phyloP scores from a whole-genome alignment of 2,113 vertebrate genomes.

The Pseudolaguvia tuberculata region DNA sequence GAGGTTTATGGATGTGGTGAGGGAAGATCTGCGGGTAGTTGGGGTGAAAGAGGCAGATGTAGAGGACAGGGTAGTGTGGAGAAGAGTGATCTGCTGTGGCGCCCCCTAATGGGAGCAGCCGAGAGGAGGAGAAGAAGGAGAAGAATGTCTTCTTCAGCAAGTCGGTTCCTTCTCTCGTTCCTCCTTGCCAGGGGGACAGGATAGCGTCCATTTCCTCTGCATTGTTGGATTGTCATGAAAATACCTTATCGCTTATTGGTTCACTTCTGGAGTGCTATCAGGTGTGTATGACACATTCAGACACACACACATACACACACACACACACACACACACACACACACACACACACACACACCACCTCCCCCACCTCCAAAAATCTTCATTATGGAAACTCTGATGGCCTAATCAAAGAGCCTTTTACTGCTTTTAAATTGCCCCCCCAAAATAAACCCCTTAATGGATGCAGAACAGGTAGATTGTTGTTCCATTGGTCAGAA shows the following conservation, averaged over 20 bases:
- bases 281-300: conserved; percentile 66
- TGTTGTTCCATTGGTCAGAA: conserved; percentile 17
- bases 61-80: too few relatives aligned
- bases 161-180: conserved; percentile 75
- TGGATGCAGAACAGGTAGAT: conserved; percentile 8
- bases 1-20: too few relatives aligned
- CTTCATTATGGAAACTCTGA: conserved; percentile 36
- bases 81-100: too few relatives aligned
- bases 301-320: conserved; percentile 42
- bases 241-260: conserved; percentile 62
- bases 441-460: conserved; percentile 26
- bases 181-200: conserved; percentile 73
- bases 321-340: background rate
- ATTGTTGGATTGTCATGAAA: conserved; percentile 72
- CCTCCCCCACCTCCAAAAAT: conserved; percentile 37
- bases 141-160: conserved; percentile 91
- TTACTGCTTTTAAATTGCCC: conserved; percentile 40
- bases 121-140: too few relatives aligned
- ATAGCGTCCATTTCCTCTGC: conserved; percentile 67
- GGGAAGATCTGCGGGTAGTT: too few relatives aligned
- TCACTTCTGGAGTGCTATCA: conserved; percentile 71
- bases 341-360: background rate
- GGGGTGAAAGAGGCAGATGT: too few relatives aligned
- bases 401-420: conserved; percentile 33
- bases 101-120: too few relatives aligned